These are phyloP conservation scores for Papilio demoleus DNA, from an alignment of 2,888 invertebrate genomes.

Conservation along the genomic window DNA sequence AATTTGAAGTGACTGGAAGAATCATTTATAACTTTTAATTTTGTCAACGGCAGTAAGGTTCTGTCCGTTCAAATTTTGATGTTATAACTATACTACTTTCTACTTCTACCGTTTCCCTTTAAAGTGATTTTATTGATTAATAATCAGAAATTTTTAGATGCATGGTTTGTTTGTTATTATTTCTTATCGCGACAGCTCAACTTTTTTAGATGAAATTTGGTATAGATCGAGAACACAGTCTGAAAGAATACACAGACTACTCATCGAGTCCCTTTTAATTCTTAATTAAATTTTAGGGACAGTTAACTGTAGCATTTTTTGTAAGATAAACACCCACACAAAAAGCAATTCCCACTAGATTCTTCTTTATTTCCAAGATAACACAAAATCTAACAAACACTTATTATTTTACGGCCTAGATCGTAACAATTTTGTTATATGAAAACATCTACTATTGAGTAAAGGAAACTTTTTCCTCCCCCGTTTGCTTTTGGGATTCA, in stretches of 20 bases:
- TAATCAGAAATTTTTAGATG: no score
- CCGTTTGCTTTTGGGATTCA: constrained; percentile 19
- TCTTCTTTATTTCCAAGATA: background rate
- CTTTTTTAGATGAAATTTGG: no score
- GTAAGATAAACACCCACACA: background rate
- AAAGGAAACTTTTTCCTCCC: constrained; percentile 2
- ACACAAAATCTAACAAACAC: constrained; percentile 5
- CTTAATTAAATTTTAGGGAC: no score
- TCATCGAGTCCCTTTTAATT: no score
- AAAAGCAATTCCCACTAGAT: background rate
- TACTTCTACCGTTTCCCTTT: no score
- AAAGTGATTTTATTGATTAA: no score
- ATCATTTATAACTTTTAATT: constrained; percentile 11
- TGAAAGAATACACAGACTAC: no score
- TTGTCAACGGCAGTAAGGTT: background rate
- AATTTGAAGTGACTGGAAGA: constrained; percentile 27
- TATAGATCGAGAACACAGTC: no score
- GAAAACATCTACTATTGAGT: constrained; percentile 9
- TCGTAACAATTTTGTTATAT: constrained; percentile 22
- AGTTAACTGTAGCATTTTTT: background rate
- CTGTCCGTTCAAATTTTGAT: background rate
- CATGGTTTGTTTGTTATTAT: no score
- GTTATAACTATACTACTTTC: no score
- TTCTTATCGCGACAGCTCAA: no score
- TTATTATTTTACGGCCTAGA: constrained; percentile 21